Percentiles rank a stretch among this genome's conserved stretches.
These are phyloP conservation scores for Eonycteris spelaea DNA, from an alignment of 2,113 vertebrate genomes.

Conservation along the genomic window DNA sequence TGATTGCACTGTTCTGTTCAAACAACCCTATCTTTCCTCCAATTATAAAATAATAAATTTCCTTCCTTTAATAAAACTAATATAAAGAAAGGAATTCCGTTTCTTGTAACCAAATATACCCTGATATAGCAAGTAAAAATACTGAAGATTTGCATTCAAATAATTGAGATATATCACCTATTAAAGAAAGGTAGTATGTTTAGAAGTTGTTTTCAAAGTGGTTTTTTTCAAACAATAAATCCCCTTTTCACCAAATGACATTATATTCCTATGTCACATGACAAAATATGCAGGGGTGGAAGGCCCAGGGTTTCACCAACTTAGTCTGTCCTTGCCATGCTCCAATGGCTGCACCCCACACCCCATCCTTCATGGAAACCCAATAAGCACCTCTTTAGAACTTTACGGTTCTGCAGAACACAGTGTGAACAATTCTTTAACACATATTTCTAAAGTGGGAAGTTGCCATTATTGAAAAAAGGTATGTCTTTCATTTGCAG, in stretches of 20 bases:
- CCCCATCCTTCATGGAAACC: background rate
- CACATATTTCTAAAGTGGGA: background rate
- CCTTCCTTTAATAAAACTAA: background rate
- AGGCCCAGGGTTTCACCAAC: background rate
- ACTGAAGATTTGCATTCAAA: background rate
- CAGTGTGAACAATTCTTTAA: background rate
- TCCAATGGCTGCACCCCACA: background rate
- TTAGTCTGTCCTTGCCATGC: background rate
- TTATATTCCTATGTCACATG: background rate
- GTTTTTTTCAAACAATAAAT: background rate
- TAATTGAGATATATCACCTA: background rate
- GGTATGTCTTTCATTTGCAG: background rate
- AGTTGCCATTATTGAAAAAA: background rate
- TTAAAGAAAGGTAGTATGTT: background rate
- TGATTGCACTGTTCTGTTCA: background rate
- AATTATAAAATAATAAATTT: background rate
- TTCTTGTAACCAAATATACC: background rate
- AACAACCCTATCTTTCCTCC: background rate
- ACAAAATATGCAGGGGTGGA: background rate
- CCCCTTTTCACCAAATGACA: background rate
- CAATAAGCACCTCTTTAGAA: background rate
- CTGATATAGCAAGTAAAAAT: background rate
- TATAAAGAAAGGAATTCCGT: background rate
- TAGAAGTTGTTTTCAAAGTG: background rate
- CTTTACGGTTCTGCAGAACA: background rate